Conservation (phyloP, 2,797 vertebrate species). For the Australoheros facetus region DNA sequence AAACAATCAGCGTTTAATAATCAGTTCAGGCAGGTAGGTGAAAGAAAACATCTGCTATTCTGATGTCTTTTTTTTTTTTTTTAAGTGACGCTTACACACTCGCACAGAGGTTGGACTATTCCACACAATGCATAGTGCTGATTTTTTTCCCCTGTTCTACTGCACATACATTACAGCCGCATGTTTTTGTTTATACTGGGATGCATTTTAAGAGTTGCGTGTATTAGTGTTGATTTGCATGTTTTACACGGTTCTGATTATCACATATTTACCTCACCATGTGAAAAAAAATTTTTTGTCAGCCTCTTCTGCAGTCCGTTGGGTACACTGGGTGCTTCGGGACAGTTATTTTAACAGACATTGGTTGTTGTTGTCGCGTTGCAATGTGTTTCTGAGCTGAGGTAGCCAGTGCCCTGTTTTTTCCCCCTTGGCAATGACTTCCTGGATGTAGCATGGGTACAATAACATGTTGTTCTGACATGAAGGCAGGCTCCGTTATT, state of each 20-base stretch:
- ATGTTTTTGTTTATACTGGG: slow-evolving; percentile 9
- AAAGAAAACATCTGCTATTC: slow-evolving; percentile 35
- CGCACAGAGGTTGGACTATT: slow-evolving; percentile 33
- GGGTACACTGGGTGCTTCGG: background rate
- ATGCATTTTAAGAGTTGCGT: background rate
- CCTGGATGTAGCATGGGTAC: slow-evolving; percentile 45
- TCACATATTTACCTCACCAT: background rate
- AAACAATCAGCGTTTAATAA: background rate
- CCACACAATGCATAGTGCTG: slow-evolving; percentile 27
- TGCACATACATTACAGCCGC: slow-evolving; percentile 10
- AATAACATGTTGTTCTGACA: slow-evolving; percentile 55
- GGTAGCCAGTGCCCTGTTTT: slow-evolving; percentile 11
- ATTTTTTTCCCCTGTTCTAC: slow-evolving; percentile 60
- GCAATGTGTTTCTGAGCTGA: slow-evolving; percentile 20
- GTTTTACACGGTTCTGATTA: slow-evolving; percentile 5
- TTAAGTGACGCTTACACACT: slow-evolving; percentile 23
- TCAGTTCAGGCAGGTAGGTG: slow-evolving; percentile 52
- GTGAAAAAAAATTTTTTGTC: background rate
- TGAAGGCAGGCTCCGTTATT: slow-evolving; percentile 9
- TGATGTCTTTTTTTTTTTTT: background rate
- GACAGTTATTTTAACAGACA: background rate
- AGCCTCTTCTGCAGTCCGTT: background rate
- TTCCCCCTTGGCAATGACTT: slow-evolving; percentile 34
- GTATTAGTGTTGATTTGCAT: background rate
- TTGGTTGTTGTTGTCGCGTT: background rate